Base-by-base conservation (phyloP, 1,140 invertebrate species). In the Pachypsylla venusta region DNA sequence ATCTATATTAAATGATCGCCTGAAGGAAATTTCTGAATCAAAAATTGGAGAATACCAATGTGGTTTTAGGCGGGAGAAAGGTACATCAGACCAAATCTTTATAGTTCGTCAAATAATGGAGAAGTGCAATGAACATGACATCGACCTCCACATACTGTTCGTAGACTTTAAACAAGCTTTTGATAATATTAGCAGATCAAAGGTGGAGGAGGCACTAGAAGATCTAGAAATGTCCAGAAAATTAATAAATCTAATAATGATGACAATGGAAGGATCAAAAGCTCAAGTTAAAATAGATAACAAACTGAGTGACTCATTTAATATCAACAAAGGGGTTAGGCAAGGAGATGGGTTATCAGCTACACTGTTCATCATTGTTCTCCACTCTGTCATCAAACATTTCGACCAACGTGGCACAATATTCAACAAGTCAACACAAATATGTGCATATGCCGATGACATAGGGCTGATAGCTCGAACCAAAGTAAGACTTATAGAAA, bases 1-100 rank as follows among this genome's bases (percentile, higher is more conserved):
- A 22, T 22, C 10, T 19, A 19, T 61, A 24, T 28, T 53, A 35
- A 42, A 48, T 7, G 26, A 10, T 4, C 42, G 60, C 25, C 16
- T 64, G 16, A 59, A 55, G 20, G 12, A n/a, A 2, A 39, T 57
- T 24, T 16, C 25, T 22, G 59, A 64, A 39, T 40, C 54, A 1
- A 58, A 64, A 24, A 27, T 64, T 14, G 61, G 61, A 58, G 60
- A 62, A 28, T 61, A 65, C 35, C 64, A 64, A 57, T 61, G 58
- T 58, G 64, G 61, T 2, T 65, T 65, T 35, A 2, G 39, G 40
- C 25, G 24, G 13, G 56, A 42, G 7, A 61, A 59, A 59, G 54
- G 53, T 12, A 65, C 63, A 13, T 53, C 27, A 1, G 61, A 65
- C 40, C 61, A 66, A 19, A 60, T 66, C 1, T 63, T 63, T 56